Evolutionary conservation across 1,140 invertebrate genomes (phyloP).

Genomic region (Diabrotica undecimpunctata): DNA sequence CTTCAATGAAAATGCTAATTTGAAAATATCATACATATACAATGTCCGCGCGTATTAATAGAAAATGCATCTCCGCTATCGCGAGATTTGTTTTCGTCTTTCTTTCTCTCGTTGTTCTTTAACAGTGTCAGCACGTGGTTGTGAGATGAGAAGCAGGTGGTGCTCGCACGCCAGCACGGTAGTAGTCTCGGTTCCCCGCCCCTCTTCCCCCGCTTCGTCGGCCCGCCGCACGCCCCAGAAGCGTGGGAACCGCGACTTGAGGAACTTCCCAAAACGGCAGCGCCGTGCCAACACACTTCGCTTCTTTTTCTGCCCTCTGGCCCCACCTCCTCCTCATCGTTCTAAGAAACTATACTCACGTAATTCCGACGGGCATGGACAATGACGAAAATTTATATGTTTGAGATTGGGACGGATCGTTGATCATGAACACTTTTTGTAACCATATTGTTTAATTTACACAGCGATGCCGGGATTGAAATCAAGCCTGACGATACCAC

Average conservation of each 20-base stretch:
- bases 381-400: background rate
- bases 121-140: slow-evolving; percentile 33
- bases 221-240: slow-evolving; percentile 38
- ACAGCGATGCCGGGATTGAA: no score
- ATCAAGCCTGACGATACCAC: no score
- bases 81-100: background rate
- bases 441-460: no score
- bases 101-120: slow-evolving; percentile 11
- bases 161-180: slow-evolving; percentile 30
- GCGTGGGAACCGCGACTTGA: slow-evolving; percentile 40
- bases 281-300: slow-evolving; percentile 23
- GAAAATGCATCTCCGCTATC: no score
- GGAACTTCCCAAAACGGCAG: slow-evolving; percentile 43
- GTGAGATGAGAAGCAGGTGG: slow-evolving; percentile 29
- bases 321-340: no score
- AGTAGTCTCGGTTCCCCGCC: background rate
- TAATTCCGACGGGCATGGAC: background rate
- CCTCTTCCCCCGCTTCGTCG: slow-evolving; percentile 12
- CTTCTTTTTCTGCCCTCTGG: background rate
- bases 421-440: no score
- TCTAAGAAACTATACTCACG: background rate
- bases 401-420: background rate
- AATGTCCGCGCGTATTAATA: no score
- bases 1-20: no score
- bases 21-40: no score